A percentile compares a stretch with the other conserved stretches of the same genome.
Conservation (phyloP, 2,888 invertebrate species). For the Pyrochroa serraticornis region DNA sequence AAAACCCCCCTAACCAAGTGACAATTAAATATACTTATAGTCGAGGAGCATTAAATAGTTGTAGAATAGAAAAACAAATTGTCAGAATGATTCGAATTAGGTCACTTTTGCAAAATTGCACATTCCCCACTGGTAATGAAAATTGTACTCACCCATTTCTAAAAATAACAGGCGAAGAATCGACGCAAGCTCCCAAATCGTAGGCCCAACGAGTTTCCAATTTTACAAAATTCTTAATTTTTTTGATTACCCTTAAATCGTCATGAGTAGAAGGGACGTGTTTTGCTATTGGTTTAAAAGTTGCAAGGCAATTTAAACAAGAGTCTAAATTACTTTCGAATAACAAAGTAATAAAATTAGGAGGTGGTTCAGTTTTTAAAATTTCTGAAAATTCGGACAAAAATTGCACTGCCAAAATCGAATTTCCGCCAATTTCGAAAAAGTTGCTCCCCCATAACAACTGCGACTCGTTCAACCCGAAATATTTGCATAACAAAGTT, state of each 20-base stretch:
- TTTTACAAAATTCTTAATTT: conserved; percentile 4
- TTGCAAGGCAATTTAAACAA: conserved; percentile 48
- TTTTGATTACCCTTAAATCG: conserved; percentile 35
- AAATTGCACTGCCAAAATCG: conserved; percentile 70
- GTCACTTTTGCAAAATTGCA: too few species aligned
- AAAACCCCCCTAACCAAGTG: too few species aligned
- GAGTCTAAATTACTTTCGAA: conserved; percentile 59
- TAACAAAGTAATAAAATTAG: conserved; percentile 62
- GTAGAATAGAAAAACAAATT: conserved; percentile 8
- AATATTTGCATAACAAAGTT: conserved; percentile 46
- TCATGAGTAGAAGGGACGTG: neutral
- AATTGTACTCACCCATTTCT: conserved; percentile 59
- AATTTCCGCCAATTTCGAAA: conserved; percentile 72
- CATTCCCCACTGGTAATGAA: too few species aligned
- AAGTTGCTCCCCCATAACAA: conserved; percentile 59
- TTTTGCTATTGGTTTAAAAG: conserved; percentile 48
- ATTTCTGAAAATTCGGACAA: conserved; percentile 63
- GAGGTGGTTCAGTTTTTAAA: conserved; percentile 57
- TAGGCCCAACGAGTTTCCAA: conserved; percentile 60
- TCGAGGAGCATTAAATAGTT: too few species aligned
- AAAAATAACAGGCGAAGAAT: conserved; percentile 73
- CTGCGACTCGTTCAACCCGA: conserved; percentile 48
- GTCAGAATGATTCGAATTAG: too few species aligned
- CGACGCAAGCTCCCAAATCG: conserved; percentile 80
- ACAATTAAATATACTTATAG: too few species aligned